Percentiles rank a stretch among this genome's conserved stretches.
Conservation (phyloP, 92 coral and sea anemone species). For the Anthopleura xanthogrammica region DNA sequence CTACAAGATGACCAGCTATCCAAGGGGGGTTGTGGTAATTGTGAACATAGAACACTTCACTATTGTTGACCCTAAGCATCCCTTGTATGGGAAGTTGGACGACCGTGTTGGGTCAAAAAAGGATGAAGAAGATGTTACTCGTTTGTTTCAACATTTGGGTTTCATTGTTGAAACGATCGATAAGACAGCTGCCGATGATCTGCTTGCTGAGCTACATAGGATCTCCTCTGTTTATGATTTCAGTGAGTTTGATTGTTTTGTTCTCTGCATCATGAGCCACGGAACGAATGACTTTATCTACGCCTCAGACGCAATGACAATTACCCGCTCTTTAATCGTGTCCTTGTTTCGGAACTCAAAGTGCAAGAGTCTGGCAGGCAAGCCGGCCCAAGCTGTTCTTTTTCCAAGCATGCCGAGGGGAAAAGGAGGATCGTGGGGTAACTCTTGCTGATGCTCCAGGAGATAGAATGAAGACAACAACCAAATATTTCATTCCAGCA, state of each 20-base stretch:
- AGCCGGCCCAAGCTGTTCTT: slow-evolving; percentile 56
- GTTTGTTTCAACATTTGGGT: background rate
- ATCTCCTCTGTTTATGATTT: background rate
- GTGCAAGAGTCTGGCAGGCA: slow-evolving; percentile 11
- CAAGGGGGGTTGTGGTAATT: background rate
- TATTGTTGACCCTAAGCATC: background rate
- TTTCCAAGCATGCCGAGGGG: slow-evolving; percentile 42
- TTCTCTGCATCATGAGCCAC: slow-evolving; percentile 29
- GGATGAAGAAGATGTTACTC: slow-evolving; percentile 3
- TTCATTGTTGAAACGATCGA: background rate
- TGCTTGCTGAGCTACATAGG: background rate
- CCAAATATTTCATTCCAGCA: background rate
- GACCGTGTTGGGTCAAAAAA: slow-evolving; percentile 21
- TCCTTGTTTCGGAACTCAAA: background rate
- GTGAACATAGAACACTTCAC: background rate
- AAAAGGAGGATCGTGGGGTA: background rate
- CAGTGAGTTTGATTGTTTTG: slow-evolving; percentile 1
- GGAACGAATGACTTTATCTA: background rate
- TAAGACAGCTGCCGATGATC: background rate
- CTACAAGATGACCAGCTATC: background rate
- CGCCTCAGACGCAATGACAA: background rate
- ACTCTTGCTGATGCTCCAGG: background rate
- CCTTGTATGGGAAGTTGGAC: background rate
- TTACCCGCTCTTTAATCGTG: background rate
- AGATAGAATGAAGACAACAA: background rate